Conservation (phyloP, 1,140 invertebrate genomes). For the Rhopalosiphum maidis region DNA sequence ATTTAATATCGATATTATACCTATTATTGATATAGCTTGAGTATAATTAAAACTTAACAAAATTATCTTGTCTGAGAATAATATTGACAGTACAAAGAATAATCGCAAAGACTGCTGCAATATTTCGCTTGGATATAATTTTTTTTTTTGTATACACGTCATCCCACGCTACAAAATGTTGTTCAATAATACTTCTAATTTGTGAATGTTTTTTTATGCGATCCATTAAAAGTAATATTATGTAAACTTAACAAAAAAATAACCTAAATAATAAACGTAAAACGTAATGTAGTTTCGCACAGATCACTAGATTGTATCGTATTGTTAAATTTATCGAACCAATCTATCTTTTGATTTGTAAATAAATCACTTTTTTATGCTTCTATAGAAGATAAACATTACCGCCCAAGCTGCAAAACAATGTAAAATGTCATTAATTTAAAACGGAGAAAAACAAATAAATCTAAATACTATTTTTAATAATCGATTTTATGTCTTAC, state of each 20-base stretch:
- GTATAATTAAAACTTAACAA: not conserved
- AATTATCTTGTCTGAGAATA: not conserved
- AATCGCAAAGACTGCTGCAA: not conserved
- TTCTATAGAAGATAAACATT: constrained; percentile 7
- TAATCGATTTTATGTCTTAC: not conserved
- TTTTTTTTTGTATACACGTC: not conserved
- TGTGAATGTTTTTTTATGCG: not conserved
- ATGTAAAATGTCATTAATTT: not conserved
- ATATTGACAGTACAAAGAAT: constrained; percentile 11
- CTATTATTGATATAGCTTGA: not conserved
- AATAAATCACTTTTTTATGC: constrained; percentile 3
- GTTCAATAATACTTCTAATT: not conserved
- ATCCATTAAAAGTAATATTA: constrained; percentile 18
- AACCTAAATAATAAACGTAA: constrained; percentile 11
- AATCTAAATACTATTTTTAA: not conserved
- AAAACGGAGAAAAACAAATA: not conserved
- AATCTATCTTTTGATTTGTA: constrained; percentile 20
- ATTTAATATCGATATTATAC: not conserved
- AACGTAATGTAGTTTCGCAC: not conserved
- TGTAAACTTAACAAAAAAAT: not conserved
- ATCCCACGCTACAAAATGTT: not conserved
- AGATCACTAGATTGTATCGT: constrained; percentile 2
- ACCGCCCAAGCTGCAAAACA: not conserved
- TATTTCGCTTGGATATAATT: not conserved
- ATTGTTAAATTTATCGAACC: constrained; percentile 13